Evolutionary conservation across 2,888 invertebrate species (phyloP).

Genomic region (Brenthis daphne): DNA sequence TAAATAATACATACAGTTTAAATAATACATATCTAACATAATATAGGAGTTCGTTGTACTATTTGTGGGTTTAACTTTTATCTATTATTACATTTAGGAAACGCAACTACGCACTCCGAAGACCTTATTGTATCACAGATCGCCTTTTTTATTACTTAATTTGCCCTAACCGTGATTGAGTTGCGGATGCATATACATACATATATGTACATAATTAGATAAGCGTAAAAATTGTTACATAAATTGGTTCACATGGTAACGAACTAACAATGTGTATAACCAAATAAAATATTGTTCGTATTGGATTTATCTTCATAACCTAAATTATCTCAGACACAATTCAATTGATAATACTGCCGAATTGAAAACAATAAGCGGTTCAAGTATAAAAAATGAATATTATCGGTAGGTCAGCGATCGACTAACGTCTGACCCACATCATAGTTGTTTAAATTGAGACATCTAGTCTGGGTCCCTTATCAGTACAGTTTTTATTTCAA

Average conservation of each 20-base stretch:
- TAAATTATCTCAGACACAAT: slow-evolving; percentile 57
- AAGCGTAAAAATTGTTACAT: slow-evolving; percentile 25
- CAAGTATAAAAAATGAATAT: slow-evolving; percentile 57
- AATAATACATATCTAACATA: not conserved
- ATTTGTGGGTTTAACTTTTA: slow-evolving; percentile 2
- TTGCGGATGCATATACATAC: not conserved
- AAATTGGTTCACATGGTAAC: slow-evolving; percentile 33
- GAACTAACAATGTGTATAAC: slow-evolving; percentile 31
- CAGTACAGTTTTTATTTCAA: slow-evolving; percentile 4
- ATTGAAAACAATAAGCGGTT: slow-evolving; percentile 68
- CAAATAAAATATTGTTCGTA: slow-evolving; percentile 44
- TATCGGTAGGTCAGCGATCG: slow-evolving; percentile 66
- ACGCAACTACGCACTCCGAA: not conserved
- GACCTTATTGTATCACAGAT: not conserved
- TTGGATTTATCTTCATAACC: slow-evolving; percentile 63
- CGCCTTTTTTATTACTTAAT: slow-evolving; percentile 1
- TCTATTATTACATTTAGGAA: slow-evolving; percentile 7
- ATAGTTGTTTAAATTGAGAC: slow-evolving; percentile 44
- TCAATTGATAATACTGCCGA: slow-evolving; percentile 61
- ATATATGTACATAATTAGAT: slow-evolving; percentile 1
- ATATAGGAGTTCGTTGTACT: slow-evolving; percentile 13
- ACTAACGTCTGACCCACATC: slow-evolving; percentile 59
- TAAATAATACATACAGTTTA: not conserved
- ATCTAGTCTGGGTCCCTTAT: slow-evolving; percentile 35
- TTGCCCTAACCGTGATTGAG: slow-evolving; percentile 4